These are phyloP conservation scores for Deroptyus accipitrinus DNA, from an alignment of 2,113 vertebrate species.

Conservation along the genomic window DNA sequence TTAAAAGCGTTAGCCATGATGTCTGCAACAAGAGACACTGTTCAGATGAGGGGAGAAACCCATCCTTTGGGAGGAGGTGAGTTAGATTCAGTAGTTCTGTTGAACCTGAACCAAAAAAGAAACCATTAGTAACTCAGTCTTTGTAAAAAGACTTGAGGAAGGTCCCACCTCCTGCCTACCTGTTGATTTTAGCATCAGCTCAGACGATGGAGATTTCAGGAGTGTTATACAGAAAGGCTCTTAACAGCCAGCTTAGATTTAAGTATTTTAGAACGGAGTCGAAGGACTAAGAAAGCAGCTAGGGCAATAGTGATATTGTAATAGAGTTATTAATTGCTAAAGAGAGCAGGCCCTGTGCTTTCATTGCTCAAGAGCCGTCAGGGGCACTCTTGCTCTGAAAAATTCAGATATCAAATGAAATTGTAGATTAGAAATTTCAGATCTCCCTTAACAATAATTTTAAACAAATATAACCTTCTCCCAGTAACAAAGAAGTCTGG, in stretches of 20 bases:
- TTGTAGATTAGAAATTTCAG: constrained; percentile 3
- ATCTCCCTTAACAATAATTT: constrained; percentile 21
- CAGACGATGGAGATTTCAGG: neutral
- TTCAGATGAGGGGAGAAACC: constrained; percentile 59
- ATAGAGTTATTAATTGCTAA: constrained; percentile 52
- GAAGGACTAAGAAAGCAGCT: constrained; percentile 43
- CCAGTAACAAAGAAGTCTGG: constrained; percentile 16
- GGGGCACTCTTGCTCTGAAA: constrained; percentile 20
- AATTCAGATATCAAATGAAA: constrained; percentile 35
- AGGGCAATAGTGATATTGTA: neutral
- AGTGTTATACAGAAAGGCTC: constrained; percentile 20
- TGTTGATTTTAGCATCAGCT: constrained; percentile 41
- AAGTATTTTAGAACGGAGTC: constrained; percentile 43
- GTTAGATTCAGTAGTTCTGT: constrained; percentile 69
- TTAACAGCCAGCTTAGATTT: constrained; percentile 22
- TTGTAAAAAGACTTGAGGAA: constrained; percentile 49
- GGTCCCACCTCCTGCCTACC: constrained; percentile 16
- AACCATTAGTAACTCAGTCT: constrained; percentile 63
- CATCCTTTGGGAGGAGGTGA: constrained; percentile 60
- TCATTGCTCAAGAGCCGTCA: constrained; percentile 40
- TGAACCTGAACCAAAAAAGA: constrained; percentile 67
- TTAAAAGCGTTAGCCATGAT: constrained; percentile 69
- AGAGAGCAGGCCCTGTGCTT: constrained; percentile 41
- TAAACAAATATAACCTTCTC: constrained; percentile 50
- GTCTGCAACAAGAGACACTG: constrained; percentile 61